Base-by-base conservation (phyloP, 2,113 vertebrate genomes). In the Dolichallabes microphthalmus region DNA sequence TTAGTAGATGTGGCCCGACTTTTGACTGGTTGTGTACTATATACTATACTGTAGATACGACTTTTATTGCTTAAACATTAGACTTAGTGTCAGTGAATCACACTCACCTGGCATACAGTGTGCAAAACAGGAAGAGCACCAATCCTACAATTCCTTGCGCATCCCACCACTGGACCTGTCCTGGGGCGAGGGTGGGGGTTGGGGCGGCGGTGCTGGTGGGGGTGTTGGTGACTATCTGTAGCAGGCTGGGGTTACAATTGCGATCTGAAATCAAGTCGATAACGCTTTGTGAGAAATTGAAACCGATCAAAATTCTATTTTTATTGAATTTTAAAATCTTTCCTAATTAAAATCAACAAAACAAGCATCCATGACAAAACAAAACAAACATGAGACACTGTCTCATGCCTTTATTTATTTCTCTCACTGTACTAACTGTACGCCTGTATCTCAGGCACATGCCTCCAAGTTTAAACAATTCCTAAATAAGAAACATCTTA, bases 51-150 rank as follows among this genome's bases (percentile, higher is more conserved):
- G 35, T n/a, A 25, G 3, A 81, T 22, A 30, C 5, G 3, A 14
- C 19, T 27, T 45, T 45, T 45, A 39, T 0, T 22, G 35, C 39
- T 73, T 73, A n/a, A 52, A n/a, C 11, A 30, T 27, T 19, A 57
- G 2, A 77, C 30, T 19, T 58, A 17, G 9, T 17, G 58, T 19
- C 50, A 22, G 9, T 12, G 58, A 8, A 30, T 22, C 12, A 19
- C 25, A 8, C 45, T 84, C 91, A 98, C 97, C 97, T 98, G 93
- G 98, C 96, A 78, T 97, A 98, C 82, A 98, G 88, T 0, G 96
- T 97, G 79, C 96, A 98, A 87, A 98, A 92, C 85, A 97, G 27
- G 90, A 98, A 99, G 92, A 99, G 90, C 32, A 95, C 0, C 81
- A 99, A 87, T 32, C 97, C 97, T 80, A 97, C 95, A 0, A 97